Evolutionary conservation across 2,797 vertebrate genomes (phyloP).

Genomic region (Limnodromus scolopaceus): DNA sequence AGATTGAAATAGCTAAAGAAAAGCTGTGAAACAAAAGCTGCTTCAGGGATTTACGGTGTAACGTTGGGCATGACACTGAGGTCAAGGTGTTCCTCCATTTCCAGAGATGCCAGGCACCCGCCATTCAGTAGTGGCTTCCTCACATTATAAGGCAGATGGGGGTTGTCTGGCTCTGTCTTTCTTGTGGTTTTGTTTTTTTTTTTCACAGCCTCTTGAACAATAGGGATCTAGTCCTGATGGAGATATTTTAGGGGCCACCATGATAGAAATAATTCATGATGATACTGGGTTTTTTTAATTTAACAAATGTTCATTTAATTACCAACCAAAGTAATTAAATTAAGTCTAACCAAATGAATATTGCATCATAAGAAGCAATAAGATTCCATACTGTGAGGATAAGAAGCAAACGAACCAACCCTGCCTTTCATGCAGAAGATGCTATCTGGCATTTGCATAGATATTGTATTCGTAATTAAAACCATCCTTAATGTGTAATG

Average conservation of each 20-base stretch:
- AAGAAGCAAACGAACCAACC: conserved; percentile 6
- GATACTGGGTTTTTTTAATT: not conserved
- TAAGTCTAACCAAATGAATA: conserved; percentile 14
- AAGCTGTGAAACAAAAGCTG: not conserved
- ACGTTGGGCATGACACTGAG: not conserved
- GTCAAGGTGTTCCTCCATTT: not conserved
- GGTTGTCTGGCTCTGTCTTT: not conserved
- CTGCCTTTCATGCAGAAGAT: conserved; percentile 12
- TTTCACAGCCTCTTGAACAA: not conserved
- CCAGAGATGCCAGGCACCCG: not conserved
- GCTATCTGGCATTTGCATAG: conserved; percentile 42
- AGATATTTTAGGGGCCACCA: not conserved
- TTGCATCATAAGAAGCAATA: conserved; percentile 29
- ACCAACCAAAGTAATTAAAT: not conserved
- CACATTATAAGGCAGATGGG: not conserved
- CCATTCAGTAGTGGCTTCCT: not conserved
- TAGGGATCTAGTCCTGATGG: not conserved
- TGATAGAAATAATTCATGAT: not conserved
- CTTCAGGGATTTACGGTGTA: not conserved
- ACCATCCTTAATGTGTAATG: not conserved
- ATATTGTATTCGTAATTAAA: conserved; percentile 15
- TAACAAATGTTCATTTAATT: conserved; percentile 16
- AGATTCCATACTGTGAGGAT: conserved; percentile 22
- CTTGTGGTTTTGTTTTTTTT: not conserved
- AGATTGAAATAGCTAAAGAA: not conserved